Conservation (phyloP, 2,888 invertebrate species). For the Seira ritae region DNA sequence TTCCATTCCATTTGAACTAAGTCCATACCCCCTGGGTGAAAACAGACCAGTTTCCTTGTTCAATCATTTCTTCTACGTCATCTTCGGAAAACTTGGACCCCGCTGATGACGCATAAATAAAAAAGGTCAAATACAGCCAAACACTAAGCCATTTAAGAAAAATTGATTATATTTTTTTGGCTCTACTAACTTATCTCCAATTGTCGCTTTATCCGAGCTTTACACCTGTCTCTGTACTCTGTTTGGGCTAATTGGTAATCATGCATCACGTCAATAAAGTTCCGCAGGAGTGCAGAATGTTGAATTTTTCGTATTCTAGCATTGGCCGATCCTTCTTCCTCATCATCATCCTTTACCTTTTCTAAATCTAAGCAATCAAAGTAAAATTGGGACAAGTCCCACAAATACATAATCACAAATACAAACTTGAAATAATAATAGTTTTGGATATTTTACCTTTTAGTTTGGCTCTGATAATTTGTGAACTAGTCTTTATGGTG, state of each 20-base stretch:
- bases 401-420: too few relatives aligned
- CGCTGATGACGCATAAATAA: constrained; percentile 74
- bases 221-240: constrained; percentile 80
- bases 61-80: constrained; percentile 98
- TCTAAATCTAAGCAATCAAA: too few relatives aligned
- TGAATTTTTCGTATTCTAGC: constrained; percentile 75
- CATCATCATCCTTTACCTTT: constrained; percentile 38
- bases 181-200: constrained; percentile 78
- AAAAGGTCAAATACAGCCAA: too few relatives aligned
- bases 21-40: constrained; percentile 91
- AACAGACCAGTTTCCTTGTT: constrained; percentile 98
- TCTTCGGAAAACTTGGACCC: constrained; percentile 98
- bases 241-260: constrained; percentile 80
- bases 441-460: constrained; percentile 74
- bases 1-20: background rate
- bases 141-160: constrained; percentile 76
- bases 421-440: constrained; percentile 46
- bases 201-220: constrained; percentile 79
- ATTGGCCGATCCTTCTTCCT: constrained; percentile 67
- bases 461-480: constrained; percentile 79
- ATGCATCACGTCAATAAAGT: constrained; percentile 80
- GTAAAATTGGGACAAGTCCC: too few relatives aligned
- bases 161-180: constrained; percentile 71
- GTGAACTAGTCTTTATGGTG: constrained; percentile 78
- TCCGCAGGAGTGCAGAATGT: constrained; percentile 79